These are phyloP conservation scores for Stenodema calcarata DNA, from an alignment of 2,888 invertebrate species.

Conservation along the genomic window DNA sequence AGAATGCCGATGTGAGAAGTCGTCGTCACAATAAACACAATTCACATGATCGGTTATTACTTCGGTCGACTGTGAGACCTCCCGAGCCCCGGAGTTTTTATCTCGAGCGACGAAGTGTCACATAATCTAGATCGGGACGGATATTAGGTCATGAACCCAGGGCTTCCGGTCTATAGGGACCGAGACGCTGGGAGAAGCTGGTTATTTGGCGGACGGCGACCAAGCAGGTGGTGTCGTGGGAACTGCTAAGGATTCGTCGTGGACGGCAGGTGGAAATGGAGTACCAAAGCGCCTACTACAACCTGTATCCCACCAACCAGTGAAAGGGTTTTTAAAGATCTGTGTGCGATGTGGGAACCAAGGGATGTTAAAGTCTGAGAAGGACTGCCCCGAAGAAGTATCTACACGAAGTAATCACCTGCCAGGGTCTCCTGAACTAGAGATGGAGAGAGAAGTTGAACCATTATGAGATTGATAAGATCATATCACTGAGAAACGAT, in stretches of 20 bases:
- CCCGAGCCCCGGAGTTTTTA: not conserved
- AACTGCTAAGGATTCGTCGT: constrained; percentile 41
- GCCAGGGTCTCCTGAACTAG: not conserved
- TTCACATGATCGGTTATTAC: not conserved
- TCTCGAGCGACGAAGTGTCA: not conserved
- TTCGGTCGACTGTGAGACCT: not conserved
- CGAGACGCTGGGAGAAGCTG: not conserved
- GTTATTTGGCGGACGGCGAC: not conserved
- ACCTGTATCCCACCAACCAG: constrained; percentile 8
- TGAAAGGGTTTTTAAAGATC: constrained; percentile 29
- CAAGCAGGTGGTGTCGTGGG: constrained; percentile 39
- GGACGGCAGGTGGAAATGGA: not conserved
- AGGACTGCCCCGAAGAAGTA: not conserved
- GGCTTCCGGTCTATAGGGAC: not conserved
- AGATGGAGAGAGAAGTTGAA: too few species aligned
- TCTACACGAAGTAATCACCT: not conserved
- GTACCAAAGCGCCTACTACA: not conserved
- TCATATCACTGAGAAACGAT: too few species aligned
- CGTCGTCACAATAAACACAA: too few species aligned
- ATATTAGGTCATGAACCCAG: constrained; percentile 35
- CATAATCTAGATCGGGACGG: constrained; percentile 17
- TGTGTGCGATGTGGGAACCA: constrained; percentile 22
- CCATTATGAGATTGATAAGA: too few species aligned
- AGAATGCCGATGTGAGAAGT: too few species aligned
- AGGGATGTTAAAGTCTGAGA: not conserved